These are phyloP conservation scores for Poecilia picta DNA, from an alignment of 2,797 vertebrate species.

Conservation along the genomic window DNA sequence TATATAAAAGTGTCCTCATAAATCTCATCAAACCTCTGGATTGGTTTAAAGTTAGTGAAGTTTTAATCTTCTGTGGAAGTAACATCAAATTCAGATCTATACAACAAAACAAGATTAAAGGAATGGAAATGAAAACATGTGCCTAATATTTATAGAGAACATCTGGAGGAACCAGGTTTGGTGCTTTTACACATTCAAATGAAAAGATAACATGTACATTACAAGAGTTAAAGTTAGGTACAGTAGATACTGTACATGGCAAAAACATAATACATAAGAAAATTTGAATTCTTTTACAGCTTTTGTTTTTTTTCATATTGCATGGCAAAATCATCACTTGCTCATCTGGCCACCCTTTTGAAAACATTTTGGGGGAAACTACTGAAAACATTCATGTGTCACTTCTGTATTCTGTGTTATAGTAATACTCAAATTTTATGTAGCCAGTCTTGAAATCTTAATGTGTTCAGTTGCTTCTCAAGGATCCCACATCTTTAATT, in stretches of 20 bases:
- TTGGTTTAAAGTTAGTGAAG: background rate
- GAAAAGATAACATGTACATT: background rate
- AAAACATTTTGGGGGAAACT: background rate
- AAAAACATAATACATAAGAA: background rate
- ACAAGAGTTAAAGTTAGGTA: no score
- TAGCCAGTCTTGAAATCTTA: background rate
- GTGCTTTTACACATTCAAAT: background rate
- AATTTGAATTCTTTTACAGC: background rate
- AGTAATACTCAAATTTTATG: background rate
- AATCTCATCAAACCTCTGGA: background rate
- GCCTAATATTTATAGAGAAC: background rate
- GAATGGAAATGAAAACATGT: background rate
- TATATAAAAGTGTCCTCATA: background rate
- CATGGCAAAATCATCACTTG: background rate
- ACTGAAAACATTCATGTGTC: background rate
- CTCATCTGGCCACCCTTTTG: background rate
- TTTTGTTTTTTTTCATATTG: background rate
- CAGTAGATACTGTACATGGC: no score
- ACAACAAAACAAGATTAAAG: background rate
- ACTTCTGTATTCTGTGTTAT: background rate
- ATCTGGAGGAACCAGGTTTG: background rate
- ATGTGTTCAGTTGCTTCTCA: background rate
- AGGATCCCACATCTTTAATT: background rate
- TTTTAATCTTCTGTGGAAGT: background rate
- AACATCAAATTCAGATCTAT: background rate